Conservation (phyloP, 2,797 vertebrate genomes). For the Margarornis squamiger region DNA sequence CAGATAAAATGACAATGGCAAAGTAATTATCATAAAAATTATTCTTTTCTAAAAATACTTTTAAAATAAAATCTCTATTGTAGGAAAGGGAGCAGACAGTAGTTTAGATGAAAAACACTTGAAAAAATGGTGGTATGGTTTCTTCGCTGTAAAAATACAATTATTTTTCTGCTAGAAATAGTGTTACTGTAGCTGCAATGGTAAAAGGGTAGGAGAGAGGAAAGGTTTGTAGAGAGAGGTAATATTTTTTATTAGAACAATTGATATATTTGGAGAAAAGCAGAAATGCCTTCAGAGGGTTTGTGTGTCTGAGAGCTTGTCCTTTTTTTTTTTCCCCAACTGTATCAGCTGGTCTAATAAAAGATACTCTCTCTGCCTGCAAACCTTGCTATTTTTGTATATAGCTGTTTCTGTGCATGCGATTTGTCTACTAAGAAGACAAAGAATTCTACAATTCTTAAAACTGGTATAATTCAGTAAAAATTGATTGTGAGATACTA, state of each 20-base stretch:
- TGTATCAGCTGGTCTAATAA: neutral
- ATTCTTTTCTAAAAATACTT: slow-evolving; percentile 31
- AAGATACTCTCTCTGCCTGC: neutral
- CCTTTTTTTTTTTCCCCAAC: accelerated
- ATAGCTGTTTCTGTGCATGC: neutral
- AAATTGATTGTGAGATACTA: neutral
- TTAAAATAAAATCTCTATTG: neutral
- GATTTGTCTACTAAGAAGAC: neutral
- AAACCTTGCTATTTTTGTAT: neutral
- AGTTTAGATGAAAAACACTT: neutral
- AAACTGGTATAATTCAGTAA: neutral
- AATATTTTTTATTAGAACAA: slow-evolving; percentile 30
- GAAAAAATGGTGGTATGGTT: neutral
- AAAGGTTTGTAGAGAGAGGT: neutral
- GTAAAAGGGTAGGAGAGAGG: neutral
- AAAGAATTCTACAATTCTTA: neutral
- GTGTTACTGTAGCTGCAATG: neutral
- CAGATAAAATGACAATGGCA: slow-evolving; percentile 33
- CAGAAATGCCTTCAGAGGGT: neutral
- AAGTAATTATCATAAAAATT: slow-evolving; percentile 55
- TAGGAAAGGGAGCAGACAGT: neutral
- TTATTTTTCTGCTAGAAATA: neutral
- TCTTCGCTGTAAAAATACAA: neutral
- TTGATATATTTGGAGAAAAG: neutral
- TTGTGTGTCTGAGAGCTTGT: neutral